Evolutionary conservation across 2,888 invertebrate species (phyloP), one percentile per base, ranked within the genome.

Genomic region (Salticus scenicus): DNA sequence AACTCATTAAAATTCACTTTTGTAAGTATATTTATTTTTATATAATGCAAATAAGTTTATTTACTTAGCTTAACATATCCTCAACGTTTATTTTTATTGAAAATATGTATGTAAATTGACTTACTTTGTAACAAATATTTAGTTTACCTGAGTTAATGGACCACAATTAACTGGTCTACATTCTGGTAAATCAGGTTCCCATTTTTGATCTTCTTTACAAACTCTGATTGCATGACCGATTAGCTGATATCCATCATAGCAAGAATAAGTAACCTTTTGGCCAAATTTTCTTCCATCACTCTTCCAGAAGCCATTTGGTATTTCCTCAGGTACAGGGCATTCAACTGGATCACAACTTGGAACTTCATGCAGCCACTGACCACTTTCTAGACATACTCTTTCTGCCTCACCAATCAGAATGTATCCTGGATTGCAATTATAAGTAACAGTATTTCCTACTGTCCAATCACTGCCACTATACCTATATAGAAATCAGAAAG

Each of bases 161-260:
- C 90, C 90, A 88, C 93, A 93, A 67, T 90, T 90, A 14, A 91
- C 89, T 1, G 91, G 90, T 64, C 90, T 89, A 88, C 93, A 93
- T 0, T 89, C 88, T 0, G 93, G 92, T 12, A 90, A 89, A 12
- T 90, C 89, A 12, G 91, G 90, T 88, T 92, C 92, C 93, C 93
- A 93, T 17, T 90, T 88, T 88, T 94, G 94, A 87, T 92, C 92
- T 64, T 92, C 92, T 28, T 92, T 90, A 88, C 94, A 94, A 2
- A 88, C 88, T 66, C 86, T 79, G 8, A 79, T 33, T 0, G 78
- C 67, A 5, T 72, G 70, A 7, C 88, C 88, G 0, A 79, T 42
- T 14, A 82, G 51, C 27, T 76, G 82, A 47, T 79, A 87, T 5
- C 88, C 88, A 4, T 76, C 77, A 1, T 87, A 51, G 31, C 88